Conservation (phyloP, 2,113 vertebrate genomes). For the Leptosomus discolor region DNA sequence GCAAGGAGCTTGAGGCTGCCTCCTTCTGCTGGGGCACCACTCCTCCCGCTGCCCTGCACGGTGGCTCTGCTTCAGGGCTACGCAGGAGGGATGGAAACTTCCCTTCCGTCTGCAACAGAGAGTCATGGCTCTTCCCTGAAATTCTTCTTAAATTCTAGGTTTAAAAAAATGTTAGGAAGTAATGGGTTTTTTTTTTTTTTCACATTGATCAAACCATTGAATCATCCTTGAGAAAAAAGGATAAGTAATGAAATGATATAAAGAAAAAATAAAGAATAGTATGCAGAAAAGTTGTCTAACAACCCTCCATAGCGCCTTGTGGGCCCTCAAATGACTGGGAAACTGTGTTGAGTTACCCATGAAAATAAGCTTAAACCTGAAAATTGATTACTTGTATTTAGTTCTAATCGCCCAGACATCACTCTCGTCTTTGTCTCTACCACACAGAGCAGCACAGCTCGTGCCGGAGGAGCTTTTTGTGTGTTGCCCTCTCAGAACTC, state of each 20-base stretch:
- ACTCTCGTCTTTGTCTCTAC: neutral
- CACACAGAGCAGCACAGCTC: neutral
- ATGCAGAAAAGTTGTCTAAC: neutral
- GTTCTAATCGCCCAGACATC: neutral
- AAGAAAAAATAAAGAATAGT: neutral
- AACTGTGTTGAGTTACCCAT: neutral
- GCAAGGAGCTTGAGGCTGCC: neutral
- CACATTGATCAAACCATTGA: neutral
- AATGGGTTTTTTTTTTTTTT: neutral
- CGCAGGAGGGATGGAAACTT: neutral
- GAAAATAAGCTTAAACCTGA: neutral
- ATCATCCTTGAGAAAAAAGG: neutral
- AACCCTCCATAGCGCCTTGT: neutral
- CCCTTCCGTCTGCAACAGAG: neutral
- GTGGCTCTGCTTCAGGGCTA: neutral
- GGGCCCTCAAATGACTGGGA: neutral
- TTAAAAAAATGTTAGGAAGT: neutral
- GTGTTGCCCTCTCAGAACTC: neutral
- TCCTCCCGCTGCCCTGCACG: rapidly evolving
- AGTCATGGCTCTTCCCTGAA: neutral
- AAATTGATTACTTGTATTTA: neutral
- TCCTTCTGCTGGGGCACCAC: rapidly evolving
- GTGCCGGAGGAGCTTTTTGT: neutral
- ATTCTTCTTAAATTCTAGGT: neutral
- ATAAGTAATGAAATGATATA: neutral